Evolutionary conservation across 35 echinoderm and acorn worm genomes (phyloP).

Genomic region (Amphiura filiformis): DNA sequence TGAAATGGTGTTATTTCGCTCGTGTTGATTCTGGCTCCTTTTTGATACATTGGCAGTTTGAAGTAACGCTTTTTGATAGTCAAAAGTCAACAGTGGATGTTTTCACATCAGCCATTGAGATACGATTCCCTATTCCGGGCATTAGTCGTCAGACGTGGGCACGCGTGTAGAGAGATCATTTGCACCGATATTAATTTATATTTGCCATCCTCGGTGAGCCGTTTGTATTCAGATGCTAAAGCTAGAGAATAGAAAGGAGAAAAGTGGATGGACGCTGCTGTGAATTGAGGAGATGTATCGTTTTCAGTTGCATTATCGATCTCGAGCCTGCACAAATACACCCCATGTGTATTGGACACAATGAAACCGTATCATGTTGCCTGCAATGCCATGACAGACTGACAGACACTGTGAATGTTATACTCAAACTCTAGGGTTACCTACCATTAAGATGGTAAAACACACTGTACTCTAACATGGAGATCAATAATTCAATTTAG

Average conservation of each 20-base stretch:
- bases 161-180: not conserved
- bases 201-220: not conserved
- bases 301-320: conserved; percentile 25
- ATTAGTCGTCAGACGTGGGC: not conserved
- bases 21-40: not conserved
- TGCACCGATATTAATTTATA: conserved; percentile 40
- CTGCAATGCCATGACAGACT: too few species aligned
- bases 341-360: not conserved
- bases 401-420: too few species aligned
- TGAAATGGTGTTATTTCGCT: not conserved
- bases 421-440: too few species aligned
- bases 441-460: too few species aligned
- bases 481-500: too few species aligned
- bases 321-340: conserved; percentile 18
- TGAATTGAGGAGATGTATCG: conserved; percentile 26
- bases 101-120: not conserved
- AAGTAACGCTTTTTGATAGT: conserved; percentile 12
- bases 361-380: not conserved
- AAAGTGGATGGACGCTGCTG: conserved; percentile 25
- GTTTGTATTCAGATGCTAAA: conserved; percentile 19
- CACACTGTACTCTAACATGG: too few species aligned
- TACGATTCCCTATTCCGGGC: not conserved
- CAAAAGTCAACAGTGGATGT: conserved; percentile 11
- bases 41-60: not conserved
- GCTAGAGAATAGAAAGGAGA: not conserved